Evolutionary conservation across 1,140 invertebrate genomes (phyloP).

Genomic region (Sinonovacula constricta): DNA sequence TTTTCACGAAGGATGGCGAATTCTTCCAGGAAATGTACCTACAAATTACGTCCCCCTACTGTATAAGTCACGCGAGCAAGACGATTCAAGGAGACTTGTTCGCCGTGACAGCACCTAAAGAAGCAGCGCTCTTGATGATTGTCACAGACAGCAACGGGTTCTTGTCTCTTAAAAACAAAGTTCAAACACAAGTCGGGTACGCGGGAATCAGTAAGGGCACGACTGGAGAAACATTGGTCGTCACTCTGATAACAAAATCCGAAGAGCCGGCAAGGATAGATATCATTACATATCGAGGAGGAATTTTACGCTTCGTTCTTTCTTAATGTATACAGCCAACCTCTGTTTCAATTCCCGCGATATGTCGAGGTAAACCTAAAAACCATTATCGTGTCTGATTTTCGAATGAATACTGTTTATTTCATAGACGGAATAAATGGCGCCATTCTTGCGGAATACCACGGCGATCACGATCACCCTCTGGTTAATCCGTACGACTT

Average conservation of each 20-base stretch:
- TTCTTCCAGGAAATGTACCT: background rate
- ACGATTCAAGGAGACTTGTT: background rate
- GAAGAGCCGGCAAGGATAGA: background rate
- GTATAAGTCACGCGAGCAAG: background rate
- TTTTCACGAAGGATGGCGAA: conserved; percentile 2
- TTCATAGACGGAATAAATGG: conserved; percentile 13
- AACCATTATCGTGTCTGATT: conserved; percentile 12
- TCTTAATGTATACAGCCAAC: background rate
- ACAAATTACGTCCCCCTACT: background rate
- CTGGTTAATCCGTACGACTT: conserved; percentile 8
- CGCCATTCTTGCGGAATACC: conserved; percentile 4
- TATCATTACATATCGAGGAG: conserved; percentile 6
- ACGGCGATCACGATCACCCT: background rate
- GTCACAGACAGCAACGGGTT: background rate
- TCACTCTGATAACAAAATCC: background rate
- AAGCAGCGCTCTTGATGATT: background rate
- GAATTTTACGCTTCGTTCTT: background rate
- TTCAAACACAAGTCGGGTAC: conserved; percentile 4
- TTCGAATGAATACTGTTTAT: conserved; percentile 1
- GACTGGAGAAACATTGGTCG: background rate
- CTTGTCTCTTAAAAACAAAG: background rate
- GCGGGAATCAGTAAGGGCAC: background rate
- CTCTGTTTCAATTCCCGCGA: conserved; percentile 14
- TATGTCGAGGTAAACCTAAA: background rate
- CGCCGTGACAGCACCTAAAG: conserved; percentile 7